These are phyloP conservation scores for Phrynocephalus guinanensis DNA, from an alignment of 2,797 vertebrate genomes.

Conservation along the genomic window DNA sequence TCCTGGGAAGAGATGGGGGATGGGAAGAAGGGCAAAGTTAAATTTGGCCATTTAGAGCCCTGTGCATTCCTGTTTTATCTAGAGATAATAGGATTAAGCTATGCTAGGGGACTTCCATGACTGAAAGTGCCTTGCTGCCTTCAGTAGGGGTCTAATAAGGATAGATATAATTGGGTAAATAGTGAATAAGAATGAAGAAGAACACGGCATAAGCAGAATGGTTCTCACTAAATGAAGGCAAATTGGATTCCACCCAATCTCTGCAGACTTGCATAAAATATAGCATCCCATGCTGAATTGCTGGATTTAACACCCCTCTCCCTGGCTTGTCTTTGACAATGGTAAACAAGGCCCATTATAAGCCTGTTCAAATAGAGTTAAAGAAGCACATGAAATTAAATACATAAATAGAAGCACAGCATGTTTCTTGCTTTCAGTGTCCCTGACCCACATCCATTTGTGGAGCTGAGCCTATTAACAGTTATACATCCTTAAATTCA, in stretches of 20 bases:
- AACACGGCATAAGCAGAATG: constrained; percentile 71
- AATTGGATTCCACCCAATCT: constrained; percentile 79
- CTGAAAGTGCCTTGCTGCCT: constrained; percentile 76
- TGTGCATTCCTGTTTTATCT: constrained; percentile 75
- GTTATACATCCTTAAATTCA: constrained; percentile 76
- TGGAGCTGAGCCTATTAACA: constrained; percentile 72
- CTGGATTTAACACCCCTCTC: constrained; percentile 61
- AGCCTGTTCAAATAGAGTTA: constrained; percentile 58
- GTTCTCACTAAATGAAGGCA: constrained; percentile 77
- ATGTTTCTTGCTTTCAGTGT: constrained; percentile 62
- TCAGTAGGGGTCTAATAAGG: constrained; percentile 85
- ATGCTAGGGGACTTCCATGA: constrained; percentile 80
- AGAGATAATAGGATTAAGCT: constrained; percentile 84
- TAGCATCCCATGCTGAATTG: constrained; percentile 58
- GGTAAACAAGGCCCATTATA: constrained; percentile 50
- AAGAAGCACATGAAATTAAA: constrained; percentile 68
- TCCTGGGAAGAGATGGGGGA: constrained; percentile 48
- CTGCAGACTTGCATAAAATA: constrained; percentile 70
- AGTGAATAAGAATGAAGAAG: constrained; percentile 76
- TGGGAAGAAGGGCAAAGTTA: constrained; percentile 64
- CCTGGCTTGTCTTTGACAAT: constrained; percentile 40
- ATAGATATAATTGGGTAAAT: constrained; percentile 83
- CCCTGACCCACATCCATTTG: constrained; percentile 75
- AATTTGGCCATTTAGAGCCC: constrained; percentile 78
- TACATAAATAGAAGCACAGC: constrained; percentile 63